Evolutionary conservation across 2,113 vertebrate species (phyloP).

Genomic region (Plecturocebus donacophilus): DNA sequence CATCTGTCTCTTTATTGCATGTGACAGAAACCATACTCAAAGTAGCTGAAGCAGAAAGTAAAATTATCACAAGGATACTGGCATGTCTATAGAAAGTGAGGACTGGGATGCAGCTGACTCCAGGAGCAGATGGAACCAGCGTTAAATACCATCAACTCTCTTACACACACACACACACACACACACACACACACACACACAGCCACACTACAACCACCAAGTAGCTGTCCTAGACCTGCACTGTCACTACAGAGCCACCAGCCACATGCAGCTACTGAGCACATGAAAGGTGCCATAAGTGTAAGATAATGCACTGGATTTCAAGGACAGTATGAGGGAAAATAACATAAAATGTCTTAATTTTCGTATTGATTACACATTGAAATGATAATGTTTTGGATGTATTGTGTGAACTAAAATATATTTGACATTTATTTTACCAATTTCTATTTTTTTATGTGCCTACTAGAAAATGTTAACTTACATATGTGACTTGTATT

Average conservation of each 20-base stretch:
- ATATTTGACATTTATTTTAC: constrained; percentile 20
- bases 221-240: not conserved
- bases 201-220: not conserved
- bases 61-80: not conserved
- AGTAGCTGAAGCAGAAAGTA: constrained; percentile 6
- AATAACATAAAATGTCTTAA: not conserved
- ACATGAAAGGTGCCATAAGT: not conserved
- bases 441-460: not conserved
- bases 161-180: not conserved
- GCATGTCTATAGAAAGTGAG: not conserved
- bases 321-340: not conserved
- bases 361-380: not conserved
- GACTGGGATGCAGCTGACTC: not conserved
- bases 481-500: not conserved
- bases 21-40: constrained; percentile 32
- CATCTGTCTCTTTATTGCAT: not conserved
- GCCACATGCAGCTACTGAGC: not conserved
- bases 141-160: not conserved
- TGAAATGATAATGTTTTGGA: not conserved
- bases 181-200: not conserved
- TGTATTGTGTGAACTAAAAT: not conserved
- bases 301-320: not conserved
- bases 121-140: not conserved
- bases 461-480: constrained; percentile 11
- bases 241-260: not conserved